A percentile compares a stretch with the other conserved stretches of the same genome.
phyloP scores from a whole-genome alignment of 2,888 invertebrate genomes.

The Ornithoptera priamus region DNA sequence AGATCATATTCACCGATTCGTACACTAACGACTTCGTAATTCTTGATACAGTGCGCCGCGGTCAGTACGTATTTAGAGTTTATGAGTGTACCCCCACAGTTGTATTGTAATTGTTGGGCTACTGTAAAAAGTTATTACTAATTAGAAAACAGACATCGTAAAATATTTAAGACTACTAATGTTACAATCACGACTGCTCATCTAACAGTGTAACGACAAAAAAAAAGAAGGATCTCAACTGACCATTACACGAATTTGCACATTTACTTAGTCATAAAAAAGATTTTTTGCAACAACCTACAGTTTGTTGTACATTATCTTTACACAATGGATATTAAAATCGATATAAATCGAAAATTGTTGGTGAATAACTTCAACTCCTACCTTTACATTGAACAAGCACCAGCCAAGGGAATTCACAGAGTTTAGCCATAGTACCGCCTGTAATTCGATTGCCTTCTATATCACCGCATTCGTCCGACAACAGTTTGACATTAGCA shows the following conservation, averaged over 20 bases:
- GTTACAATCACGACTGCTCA: too few species aligned
- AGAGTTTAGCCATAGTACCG: neutral
- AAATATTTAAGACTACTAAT: neutral
- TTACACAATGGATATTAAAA: neutral
- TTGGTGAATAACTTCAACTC: neutral
- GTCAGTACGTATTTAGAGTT: constrained; percentile 8
- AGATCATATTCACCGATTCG: constrained; percentile 37
- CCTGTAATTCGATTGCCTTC: neutral
- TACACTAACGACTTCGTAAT: constrained; percentile 31
- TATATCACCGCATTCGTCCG: neutral
- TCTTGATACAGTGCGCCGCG: constrained; percentile 14
- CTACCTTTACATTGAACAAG: neutral
- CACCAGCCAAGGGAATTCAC: constrained; percentile 1
- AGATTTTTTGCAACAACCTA: neutral
- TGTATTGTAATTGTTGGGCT: neutral
- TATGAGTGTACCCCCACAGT: constrained; percentile 14
- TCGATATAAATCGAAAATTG: neutral
- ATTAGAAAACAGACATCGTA: neutral
- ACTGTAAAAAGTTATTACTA: neutral
- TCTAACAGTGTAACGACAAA: too few species aligned
- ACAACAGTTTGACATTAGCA: neutral
- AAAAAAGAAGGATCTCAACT: too few species aligned
- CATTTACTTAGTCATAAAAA: neutral
- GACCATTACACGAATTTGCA: neutral
- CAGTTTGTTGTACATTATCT: neutral